Evolutionary conservation across 53 echinoderm and acorn worm genomes (phyloP).

Genomic region (Glandiceps talaboti): DNA sequence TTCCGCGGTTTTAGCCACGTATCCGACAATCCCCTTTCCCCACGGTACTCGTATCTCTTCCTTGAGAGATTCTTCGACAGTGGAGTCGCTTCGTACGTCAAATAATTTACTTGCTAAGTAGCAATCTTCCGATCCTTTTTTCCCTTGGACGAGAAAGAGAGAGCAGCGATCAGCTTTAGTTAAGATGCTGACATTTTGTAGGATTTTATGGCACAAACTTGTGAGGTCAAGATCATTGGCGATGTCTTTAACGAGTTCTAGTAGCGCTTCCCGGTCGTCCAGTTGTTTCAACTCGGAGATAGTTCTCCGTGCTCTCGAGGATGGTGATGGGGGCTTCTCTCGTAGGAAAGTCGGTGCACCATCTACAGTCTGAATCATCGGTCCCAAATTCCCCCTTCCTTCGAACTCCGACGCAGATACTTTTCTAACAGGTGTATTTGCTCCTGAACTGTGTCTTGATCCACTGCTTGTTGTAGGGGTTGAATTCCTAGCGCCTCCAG

Average conservation of each 20-base stretch:
- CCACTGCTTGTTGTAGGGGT: slow-evolving; percentile 82
- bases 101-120: slow-evolving; percentile 84
- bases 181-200: slow-evolving; percentile 88
- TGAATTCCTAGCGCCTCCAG: slow-evolving; percentile 5
- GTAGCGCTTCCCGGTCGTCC: slow-evolving; percentile 81
- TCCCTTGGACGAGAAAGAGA: slow-evolving; percentile 75
- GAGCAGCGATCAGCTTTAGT: slow-evolving; percentile 93
- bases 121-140: slow-evolving; percentile 80
- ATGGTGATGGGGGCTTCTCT: slow-evolving; percentile 53
- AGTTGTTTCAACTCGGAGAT: slow-evolving; percentile 80
- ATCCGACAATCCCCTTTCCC: slow-evolving; percentile 97
- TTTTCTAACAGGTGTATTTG: slow-evolving; percentile 93
- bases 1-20: slow-evolving; percentile 94
- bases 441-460: slow-evolving; percentile 49
- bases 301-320: slow-evolving; percentile 83
- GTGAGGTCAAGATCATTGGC: slow-evolving; percentile 87
- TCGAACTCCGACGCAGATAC: slow-evolving; percentile 98
- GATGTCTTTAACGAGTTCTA: slow-evolving; percentile 97
- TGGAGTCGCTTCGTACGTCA: slow-evolving; percentile 87
- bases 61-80: slow-evolving; percentile 69
- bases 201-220: slow-evolving; percentile 92
- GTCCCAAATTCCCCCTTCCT: slow-evolving; percentile 74
- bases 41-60: slow-evolving; percentile 80
- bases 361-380: slow-evolving; percentile 93
- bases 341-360: slow-evolving; percentile 91